Evolutionary conservation across 2,888 invertebrate genomes (phyloP).

Genomic region (Scotopteryx bipunctaria): DNA sequence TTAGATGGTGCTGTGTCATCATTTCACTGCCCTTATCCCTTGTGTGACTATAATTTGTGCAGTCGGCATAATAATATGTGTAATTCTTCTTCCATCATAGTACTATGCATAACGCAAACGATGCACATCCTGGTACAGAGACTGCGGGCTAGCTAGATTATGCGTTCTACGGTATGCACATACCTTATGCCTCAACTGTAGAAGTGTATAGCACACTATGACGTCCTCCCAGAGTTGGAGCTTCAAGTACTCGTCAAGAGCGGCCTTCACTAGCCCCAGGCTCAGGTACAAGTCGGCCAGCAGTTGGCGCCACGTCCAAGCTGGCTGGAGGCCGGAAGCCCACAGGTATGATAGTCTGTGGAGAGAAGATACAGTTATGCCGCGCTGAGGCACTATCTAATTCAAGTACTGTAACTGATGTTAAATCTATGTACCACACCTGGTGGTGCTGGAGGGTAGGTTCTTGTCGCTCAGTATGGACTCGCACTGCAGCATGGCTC

Average conservation of each 20-base stretch:
- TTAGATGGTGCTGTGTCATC: too few relatives aligned
- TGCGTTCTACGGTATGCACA: conserved; percentile 11
- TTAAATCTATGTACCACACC: too few relatives aligned
- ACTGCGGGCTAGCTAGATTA: conserved; percentile 2
- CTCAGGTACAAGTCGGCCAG: conserved; percentile 91
- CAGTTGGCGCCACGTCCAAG: conserved; percentile 90
- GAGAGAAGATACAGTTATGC: too few relatives aligned
- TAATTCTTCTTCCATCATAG: too few relatives aligned
- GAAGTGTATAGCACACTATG: conserved; percentile 93
- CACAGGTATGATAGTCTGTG: conserved; percentile 85
- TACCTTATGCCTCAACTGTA: conserved; percentile 93
- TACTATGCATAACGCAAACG: too few relatives aligned
- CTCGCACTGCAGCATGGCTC: conserved; percentile 94
- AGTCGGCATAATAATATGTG: too few relatives aligned
- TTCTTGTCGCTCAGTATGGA: conserved; percentile 85
- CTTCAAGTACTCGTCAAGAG: conserved; percentile 89
- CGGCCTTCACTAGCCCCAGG: conserved; percentile 92
- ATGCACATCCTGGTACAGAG: too few relatives aligned
- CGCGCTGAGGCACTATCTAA: too few relatives aligned
- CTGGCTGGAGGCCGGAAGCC: conserved; percentile 87
- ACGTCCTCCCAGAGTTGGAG: conserved; percentile 96
- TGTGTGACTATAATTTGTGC: too few relatives aligned
- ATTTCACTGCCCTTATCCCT: too few relatives aligned
- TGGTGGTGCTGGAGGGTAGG: conserved; percentile 51
- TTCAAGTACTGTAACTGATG: too few relatives aligned